A percentile compares a stretch with the other conserved stretches of the same genome.
These are phyloP conservation scores for Perdita meconis DNA, from an alignment of 2,888 invertebrate genomes.

Conservation along the genomic window DNA sequence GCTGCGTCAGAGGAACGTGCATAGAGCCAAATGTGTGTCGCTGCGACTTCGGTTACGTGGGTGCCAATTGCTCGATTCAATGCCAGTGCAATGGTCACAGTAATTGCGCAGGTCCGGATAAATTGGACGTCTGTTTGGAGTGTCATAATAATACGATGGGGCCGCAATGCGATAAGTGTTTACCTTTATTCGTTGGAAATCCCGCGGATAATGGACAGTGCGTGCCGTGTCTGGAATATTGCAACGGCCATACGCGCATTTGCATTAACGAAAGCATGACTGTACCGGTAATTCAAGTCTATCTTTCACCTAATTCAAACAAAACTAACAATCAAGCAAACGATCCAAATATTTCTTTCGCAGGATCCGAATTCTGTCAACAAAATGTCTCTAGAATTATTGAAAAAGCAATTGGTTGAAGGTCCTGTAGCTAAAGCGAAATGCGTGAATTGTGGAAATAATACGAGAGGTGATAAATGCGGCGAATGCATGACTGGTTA, in stretches of 20 bases:
- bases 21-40: constrained; percentile 93
- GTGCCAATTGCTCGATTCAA: constrained; percentile 96
- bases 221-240: constrained; percentile 94
- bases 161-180: constrained; percentile 95
- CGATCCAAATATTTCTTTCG: constrained; percentile 3
- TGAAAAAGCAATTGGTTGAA: constrained; percentile 88
- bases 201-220: constrained; percentile 93
- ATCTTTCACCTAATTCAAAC: neutral
- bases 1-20: constrained; percentile 94
- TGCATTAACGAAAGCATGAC: constrained; percentile 88
- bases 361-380: constrained; percentile 82
- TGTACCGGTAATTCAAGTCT: constrained; percentile 75
- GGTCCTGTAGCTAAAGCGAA: constrained; percentile 90
- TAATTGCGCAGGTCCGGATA: constrained; percentile 94
- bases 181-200: constrained; percentile 95
- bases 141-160: constrained; percentile 98
- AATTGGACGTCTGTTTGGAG: constrained; percentile 91
- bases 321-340: neutral
- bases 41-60: constrained; percentile 98
- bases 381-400: constrained; percentile 84
- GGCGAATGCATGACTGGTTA: constrained; percentile 91
- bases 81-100: constrained; percentile 98
- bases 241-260: constrained; percentile 93
- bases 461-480: constrained; percentile 92
- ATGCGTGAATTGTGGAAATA: constrained; percentile 93